These are phyloP conservation scores for Phoxinus phoxinus DNA, from an alignment of 2,113 vertebrate species.

Conservation along the genomic window DNA sequence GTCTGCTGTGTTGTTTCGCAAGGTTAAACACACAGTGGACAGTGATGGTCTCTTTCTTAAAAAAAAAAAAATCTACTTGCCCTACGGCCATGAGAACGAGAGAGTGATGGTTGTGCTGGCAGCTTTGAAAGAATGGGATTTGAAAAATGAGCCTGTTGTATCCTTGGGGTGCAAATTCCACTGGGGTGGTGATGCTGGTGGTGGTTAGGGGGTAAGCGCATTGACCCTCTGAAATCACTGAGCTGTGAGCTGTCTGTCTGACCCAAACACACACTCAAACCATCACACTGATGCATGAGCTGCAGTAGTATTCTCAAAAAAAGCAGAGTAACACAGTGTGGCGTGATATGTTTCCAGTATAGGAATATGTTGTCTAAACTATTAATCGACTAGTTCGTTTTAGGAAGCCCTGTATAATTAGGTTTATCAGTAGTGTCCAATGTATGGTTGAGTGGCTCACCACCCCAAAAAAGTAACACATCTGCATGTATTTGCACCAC, in stretches of 20 bases:
- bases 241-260: constrained; percentile 58
- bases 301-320: background rate
- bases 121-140: constrained; percentile 60
- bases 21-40: constrained; percentile 78
- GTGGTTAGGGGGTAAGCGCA: constrained; percentile 46
- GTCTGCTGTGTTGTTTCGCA: constrained; percentile 71
- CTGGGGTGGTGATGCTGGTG: constrained; percentile 62
- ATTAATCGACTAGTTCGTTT: background rate
- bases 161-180: constrained; percentile 78
- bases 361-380: background rate
- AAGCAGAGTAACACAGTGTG: background rate
- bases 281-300: constrained; percentile 34
- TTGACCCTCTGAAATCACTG: constrained; percentile 56
- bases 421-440: background rate
- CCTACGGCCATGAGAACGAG: constrained; percentile 76
- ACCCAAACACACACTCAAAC: constrained; percentile 53
- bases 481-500: no score
- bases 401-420: background rate
- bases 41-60: constrained; percentile 72
- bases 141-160: constrained; percentile 75
- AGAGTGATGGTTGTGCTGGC: constrained; percentile 71
- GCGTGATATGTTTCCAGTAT: background rate
- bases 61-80: constrained; percentile 65
- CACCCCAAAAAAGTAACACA: no score
- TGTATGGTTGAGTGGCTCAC: no score